Evolutionary conservation across 1,140 invertebrate genomes (phyloP), one percentile per base, ranked within the genome.

Genomic region (Drosophila subpulchrella): DNA sequence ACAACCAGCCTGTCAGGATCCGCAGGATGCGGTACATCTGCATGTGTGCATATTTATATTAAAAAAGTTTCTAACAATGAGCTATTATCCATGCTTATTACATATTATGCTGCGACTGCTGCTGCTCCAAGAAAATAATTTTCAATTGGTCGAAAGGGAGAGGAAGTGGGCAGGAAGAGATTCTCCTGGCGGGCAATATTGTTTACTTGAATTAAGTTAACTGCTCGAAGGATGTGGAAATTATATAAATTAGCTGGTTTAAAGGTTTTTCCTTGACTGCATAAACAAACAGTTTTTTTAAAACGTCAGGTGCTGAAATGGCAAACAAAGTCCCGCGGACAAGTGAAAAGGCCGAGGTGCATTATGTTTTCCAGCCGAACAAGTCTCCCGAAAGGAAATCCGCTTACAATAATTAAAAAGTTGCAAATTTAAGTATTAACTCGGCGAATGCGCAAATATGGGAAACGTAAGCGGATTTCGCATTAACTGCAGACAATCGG

Each of bases 391-490:
- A 44, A 44, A 48, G 63, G 47, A 75, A 91, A 91, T 88, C 88
- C 83, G 88, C 74, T 91, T 91, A 91, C 65, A 81, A 80, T 84
- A 90, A 91, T 91, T 91, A 88, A 83, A 91, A 90, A 90, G 88
- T 90, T 83, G 86, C 85, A 82, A 90, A 90, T 80, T 86, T 71
- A 70, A 83, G 72, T 70, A 83, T 81, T 91, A 91, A 90, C 66
- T 66, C 76, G 70, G 61, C 78, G 70, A 78, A 56, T 70, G 88
- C 67, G 71, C 76, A 81, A 81, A 90, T 71, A 90, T 83, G 79
- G 77, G 61, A 81, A 46, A 81, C 48, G 51, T 91, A 91, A 91
- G 68, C 88, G 80, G 88, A 81, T 91, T 91, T 73, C 41, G 55
- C 66, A 67, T 72, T 67, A 60, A 67, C 77, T 76, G 62, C 61